Conservation (phyloP, 2,113 vertebrate genomes). For the Columba janthina region DNA sequence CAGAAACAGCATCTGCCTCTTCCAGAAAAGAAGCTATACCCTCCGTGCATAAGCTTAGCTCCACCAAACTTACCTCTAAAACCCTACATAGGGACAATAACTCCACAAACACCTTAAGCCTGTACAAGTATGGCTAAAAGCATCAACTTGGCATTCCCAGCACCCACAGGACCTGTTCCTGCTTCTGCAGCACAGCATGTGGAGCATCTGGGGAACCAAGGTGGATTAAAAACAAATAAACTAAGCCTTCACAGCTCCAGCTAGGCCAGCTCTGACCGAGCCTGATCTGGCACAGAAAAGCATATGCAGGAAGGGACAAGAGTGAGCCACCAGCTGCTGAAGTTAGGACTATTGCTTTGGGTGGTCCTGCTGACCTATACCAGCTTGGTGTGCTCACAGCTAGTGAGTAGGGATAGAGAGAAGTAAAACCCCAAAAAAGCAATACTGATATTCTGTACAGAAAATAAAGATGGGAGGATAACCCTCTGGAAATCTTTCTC, state of each 20-base stretch:
- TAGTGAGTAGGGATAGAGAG: background rate
- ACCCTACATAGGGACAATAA: background rate
- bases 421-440: background rate
- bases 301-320: background rate
- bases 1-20: background rate
- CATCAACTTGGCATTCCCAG: fast-evolving
- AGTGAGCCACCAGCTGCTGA: background rate
- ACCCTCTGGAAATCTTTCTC: background rate
- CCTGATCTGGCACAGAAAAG: background rate
- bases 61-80: background rate
- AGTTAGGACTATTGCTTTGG: background rate
- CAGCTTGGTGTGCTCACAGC: background rate
- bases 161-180: fast-evolving
- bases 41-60: background rate
- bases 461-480: background rate
- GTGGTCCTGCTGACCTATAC: background rate
- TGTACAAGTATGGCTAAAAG: fast-evolving
- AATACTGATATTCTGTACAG: background rate
- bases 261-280: background rate
- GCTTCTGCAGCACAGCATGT: background rate
- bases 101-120: background rate
- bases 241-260: background rate
- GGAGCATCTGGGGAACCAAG: background rate
- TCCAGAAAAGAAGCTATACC: background rate
- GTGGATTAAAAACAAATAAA: background rate